phyloP scores from a whole-genome alignment of 1,140 invertebrate genomes.

The Cydia pomonella region DNA sequence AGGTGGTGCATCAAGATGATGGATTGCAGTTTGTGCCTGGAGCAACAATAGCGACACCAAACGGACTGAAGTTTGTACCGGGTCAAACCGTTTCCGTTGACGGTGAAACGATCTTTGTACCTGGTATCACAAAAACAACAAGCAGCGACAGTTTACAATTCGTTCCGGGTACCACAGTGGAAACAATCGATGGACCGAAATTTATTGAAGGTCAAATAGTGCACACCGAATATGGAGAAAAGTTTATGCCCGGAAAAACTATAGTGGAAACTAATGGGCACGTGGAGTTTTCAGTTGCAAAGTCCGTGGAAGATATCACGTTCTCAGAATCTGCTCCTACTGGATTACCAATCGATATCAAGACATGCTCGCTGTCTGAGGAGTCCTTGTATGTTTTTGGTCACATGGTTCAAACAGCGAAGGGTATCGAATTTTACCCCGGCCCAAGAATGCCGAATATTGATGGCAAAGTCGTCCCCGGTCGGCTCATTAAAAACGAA shows the following conservation, averaged over 20 bases:
- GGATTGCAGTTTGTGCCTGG: constrained; percentile 83
- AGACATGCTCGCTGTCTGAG: constrained; percentile 78
- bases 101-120: constrained; percentile 78
- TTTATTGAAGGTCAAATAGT: constrained; percentile 86
- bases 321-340: constrained; percentile 79
- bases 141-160: constrained; percentile 76
- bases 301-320: constrained; percentile 81
- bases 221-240: constrained; percentile 80
- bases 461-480: constrained; percentile 84
- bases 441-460: constrained; percentile 75
- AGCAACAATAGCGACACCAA: constrained; percentile 83
- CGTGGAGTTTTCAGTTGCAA: constrained; percentile 83
- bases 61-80: constrained; percentile 84
- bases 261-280: constrained; percentile 77
- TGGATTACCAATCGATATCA: constrained; percentile 83
- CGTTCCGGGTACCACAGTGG: constrained; percentile 84
- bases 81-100: constrained; percentile 83
- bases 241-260: constrained; percentile 83
- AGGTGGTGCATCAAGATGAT: constrained; percentile 79
- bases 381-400: constrained; percentile 84
- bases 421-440: constrained; percentile 86
- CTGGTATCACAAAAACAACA: constrained; percentile 79
- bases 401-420: constrained; percentile 85
- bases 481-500: constrained; percentile 83
- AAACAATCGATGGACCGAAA: constrained; percentile 84